Base-by-base conservation (phyloP, 1,140 invertebrate genomes). In the Batillaria attramentaria region DNA sequence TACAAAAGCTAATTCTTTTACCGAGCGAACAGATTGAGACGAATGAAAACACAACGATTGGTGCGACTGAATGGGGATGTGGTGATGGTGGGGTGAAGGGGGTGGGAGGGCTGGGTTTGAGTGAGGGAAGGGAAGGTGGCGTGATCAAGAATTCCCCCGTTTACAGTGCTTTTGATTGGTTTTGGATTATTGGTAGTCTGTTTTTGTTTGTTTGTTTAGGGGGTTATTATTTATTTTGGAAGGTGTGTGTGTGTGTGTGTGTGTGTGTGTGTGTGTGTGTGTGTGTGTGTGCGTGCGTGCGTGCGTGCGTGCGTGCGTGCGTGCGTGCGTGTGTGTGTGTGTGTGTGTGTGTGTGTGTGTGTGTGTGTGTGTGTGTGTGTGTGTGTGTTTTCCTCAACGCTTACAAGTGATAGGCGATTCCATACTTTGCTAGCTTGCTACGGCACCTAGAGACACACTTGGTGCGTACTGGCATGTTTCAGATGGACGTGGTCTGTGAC, bases 211-310 rank as follows among this genome's bases (percentile, higher is more conserved):
- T n/a, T n/a, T n/a, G n/a, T n/a, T n/a, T n/a, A n/a, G n/a, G n/a
- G n/a, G n/a, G n/a, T n/a, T n/a, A n/a, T n/a, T n/a, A n/a, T 62
- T 28, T 62, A 5, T 62, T 18, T 62, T 10, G 20, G 10, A 13
- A 6, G 6, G 8, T n/a, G n/a, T 62, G 57, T n/a, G n/a, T 13
- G 57, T 62, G 57, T 62, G 57, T 62, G 57, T 62, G 31, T 66
- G 62, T 66, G 31, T 66, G 62, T 66, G 31, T 66, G 62, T 66
- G 31, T 66, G 62, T 33, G 28, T 66, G 62, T 66, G 28, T 33
- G 62, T 28, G n/a, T 66, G 62, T 66, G 31, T 66, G 62, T 66
- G 28, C 37, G 31, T 66, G 28, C 37, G 62, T 66, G 28, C 20
- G 62, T 66, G 28, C 20, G 62, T 35, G 28, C 8, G 10, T 66